A percentile compares a stretch with the other conserved stretches of the same genome.
These are phyloP conservation scores for Digitonthophagus gazella DNA, from an alignment of 2,888 invertebrate species.

Conservation along the genomic window DNA sequence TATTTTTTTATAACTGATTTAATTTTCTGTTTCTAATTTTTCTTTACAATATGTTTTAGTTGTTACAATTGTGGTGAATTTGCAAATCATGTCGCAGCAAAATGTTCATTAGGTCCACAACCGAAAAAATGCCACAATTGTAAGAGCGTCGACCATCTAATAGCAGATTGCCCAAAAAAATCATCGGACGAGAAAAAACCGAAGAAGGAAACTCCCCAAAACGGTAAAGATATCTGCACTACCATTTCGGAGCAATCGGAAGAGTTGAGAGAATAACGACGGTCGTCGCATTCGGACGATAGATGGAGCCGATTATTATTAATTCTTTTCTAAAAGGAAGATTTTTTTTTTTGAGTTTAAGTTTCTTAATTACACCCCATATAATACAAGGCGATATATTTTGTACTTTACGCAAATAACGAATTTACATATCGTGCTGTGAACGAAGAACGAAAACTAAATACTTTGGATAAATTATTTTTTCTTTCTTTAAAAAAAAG, in stretches of 20 bases:
- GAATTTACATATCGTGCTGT: constrained; percentile 52
- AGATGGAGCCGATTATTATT: neutral
- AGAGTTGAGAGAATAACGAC: neutral
- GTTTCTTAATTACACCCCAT: neutral
- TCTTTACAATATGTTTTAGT: constrained; percentile 52
- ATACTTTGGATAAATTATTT: neutral
- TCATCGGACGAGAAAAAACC: constrained; percentile 37
- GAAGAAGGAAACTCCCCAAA: constrained; percentile 33
- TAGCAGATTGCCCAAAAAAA: constrained; percentile 81
- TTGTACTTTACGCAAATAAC: constrained; percentile 36
- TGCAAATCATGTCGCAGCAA: constrained; percentile 88
- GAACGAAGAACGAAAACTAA: no score
- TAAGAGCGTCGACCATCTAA: constrained; percentile 83
- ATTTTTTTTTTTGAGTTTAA: neutral
- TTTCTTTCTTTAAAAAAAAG: neutral
- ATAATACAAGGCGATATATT: constrained; percentile 1
- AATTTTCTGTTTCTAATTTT: constrained; percentile 9
- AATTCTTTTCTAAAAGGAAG: constrained; percentile 2
- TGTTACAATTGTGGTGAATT: constrained; percentile 94
- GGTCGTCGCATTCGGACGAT: constrained; percentile 20
- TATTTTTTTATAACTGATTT: no score
- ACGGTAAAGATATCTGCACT: constrained; percentile 36
- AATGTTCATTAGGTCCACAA: constrained; percentile 83
- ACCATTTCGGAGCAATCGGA: constrained; percentile 29
- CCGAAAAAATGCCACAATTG: constrained; percentile 91